Conservation (phyloP, 2,797 vertebrate genomes). For the Oryzias sinensis region DNA sequence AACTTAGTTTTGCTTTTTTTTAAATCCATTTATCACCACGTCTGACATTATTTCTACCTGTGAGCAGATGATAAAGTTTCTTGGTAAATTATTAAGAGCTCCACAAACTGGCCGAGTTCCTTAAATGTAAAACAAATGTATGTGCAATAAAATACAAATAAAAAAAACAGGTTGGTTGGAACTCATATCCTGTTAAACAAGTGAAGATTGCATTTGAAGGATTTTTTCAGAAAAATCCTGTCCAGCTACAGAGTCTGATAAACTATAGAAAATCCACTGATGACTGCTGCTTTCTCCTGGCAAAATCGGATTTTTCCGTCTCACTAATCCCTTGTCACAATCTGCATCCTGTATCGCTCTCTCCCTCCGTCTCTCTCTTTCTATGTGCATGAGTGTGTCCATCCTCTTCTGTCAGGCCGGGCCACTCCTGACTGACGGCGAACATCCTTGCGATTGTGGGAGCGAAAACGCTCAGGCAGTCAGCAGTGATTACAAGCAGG, state of each 20-base stretch:
- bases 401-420: slow-evolving; percentile 70
- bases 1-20: not conserved
- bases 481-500: slow-evolving; percentile 48
- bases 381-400: slow-evolving; percentile 41
- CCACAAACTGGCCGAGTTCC: not conserved
- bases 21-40: not conserved
- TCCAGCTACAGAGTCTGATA: slow-evolving; percentile 78
- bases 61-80: slow-evolving; percentile 1
- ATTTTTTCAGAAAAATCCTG: slow-evolving; percentile 72
- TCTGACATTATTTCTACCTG: slow-evolving; percentile 7
- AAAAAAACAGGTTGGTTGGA: slow-evolving; percentile 27
- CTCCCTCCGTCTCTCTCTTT: slow-evolving; percentile 43
- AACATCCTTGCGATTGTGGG: slow-evolving; percentile 39
- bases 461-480: slow-evolving; percentile 39
- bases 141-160: slow-evolving; percentile 33
- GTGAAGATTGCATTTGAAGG: slow-evolving; percentile 75
- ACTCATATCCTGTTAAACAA: slow-evolving; percentile 69
- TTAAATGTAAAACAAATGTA: slow-evolving; percentile 10
- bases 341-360: slow-evolving; percentile 87
- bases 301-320: slow-evolving; percentile 94
- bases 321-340: slow-evolving; percentile 91
- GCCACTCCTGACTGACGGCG: slow-evolving; percentile 58
- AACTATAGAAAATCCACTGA: slow-evolving; percentile 87
- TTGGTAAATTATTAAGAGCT: slow-evolving; percentile 7
- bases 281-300: slow-evolving; percentile 85